Evolutionary conservation across 2,888 invertebrate genomes (phyloP), one percentile per base, ranked within the genome.

Genomic region (Drosophila histrio): DNA sequence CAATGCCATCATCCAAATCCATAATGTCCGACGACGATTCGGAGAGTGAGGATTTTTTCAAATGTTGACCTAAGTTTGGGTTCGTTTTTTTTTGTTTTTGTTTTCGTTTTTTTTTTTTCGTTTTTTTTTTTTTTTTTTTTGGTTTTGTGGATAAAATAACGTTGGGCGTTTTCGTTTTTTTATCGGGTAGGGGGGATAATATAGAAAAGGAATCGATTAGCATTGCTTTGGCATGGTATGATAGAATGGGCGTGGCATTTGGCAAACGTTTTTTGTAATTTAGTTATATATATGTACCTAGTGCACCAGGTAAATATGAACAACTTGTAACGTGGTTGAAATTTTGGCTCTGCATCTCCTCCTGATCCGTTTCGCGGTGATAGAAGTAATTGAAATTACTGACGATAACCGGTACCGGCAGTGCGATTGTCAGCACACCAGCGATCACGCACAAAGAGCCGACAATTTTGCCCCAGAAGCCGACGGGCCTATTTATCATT

Each of bases 341-440:
- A 94, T 98, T 98, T 93, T 97, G 97, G 91, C 98, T 98, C 94
- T 98, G 98, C 97, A 98, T 97, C 93, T 99, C 98, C 92, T 99
- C 98, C 93, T 98, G 98, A 93, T 99, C 99, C 90, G 98, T 98
- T 94, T 99, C 99, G 90, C 99, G 96, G 93, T 99, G 99, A 94
- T 99, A 99, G 95, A 99, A 99, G 94, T 99, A 99, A 94, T 99
- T 99, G 96, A 99, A 99, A 94, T 99, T 99, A 93, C 98, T 99
- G 92, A 99, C 99, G 94, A 99, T 99, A 94, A 99, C 99, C 89
- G 99, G 99, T 91, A 99, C 99, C 82, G 99, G 99, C 91, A 99
- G 95, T 80, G 99, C 99, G 93, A 99, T 99, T 92, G 99, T 99
- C 93, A 99, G 95, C 92, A 99, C 99, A 93, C 99, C 99, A 92